Base-by-base conservation (phyloP, 1,140 invertebrate genomes). In the Diabrotica undecimpunctata region DNA sequence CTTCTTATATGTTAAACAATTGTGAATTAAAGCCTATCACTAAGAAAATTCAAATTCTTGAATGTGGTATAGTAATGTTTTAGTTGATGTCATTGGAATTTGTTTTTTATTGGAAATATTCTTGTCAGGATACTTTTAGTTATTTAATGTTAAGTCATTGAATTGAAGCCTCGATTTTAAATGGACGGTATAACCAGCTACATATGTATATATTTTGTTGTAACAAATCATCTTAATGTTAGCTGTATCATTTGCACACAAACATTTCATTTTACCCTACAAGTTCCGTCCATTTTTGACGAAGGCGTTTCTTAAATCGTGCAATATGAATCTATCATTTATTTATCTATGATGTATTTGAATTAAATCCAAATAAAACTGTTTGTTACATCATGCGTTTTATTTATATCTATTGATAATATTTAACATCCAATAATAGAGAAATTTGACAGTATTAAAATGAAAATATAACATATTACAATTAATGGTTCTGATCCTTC, bases 361-460 rank as follows among this genome's bases (percentile, higher is more conserved):
- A 77, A 74, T 77, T 77, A 76, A 78, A 77, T 77, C 76, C 77
- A 78, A 78, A 78, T 77, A 78, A 78, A 78, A 76, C 72, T 78
- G 77, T 78, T 78, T 78, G 75, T 78, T 78, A 78, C 76, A 77
- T 59, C 53, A 60, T 14, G 37, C 6, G 58, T 51, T 25, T 60
- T 51, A 6, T 46, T 46, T n/a, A 46, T 25, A 25, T 25, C 25
- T 25, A 25, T n/a, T n/a, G n/a, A n/a, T n/a, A n/a, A n/a, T n/a
- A n/a, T n/a, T n/a, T n/a, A n/a, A n/a, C n/a, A n/a, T n/a, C n/a
- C n/a, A n/a, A n/a, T n/a, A n/a, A n/a, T n/a, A n/a, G n/a, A n/a
- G n/a, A n/a, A n/a, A n/a, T n/a, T n/a, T n/a, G n/a, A n/a, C n/a
- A n/a, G n/a, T n/a, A n/a, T n/a, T n/a, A n/a, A n/a, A n/a, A n/a